These are phyloP conservation scores for Phallusia fumigata DNA, from an alignment of 23 tunicate species.

Conservation along the genomic window DNA sequence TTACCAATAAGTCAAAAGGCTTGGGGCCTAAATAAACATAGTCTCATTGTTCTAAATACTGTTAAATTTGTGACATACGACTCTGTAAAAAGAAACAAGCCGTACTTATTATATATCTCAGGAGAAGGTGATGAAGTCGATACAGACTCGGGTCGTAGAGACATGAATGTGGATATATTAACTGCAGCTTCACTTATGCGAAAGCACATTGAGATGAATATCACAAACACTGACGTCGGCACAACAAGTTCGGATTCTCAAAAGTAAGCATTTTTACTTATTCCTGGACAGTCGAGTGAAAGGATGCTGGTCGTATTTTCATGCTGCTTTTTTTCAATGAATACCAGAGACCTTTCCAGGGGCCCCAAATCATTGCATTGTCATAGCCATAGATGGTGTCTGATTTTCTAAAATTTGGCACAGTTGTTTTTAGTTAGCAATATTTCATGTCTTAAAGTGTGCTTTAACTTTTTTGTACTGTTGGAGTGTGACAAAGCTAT, in stretches of 20 bases:
- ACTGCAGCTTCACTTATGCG: background rate
- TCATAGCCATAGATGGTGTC: conserved; percentile 48
- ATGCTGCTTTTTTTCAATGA: conserved; percentile 57
- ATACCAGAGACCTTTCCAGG: conserved; percentile 59
- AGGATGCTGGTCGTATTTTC: conserved; percentile 65
- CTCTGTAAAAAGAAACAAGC: too few relatives aligned
- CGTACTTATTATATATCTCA: too few relatives aligned
- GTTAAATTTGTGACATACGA: too few relatives aligned
- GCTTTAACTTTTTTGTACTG: too few relatives aligned
- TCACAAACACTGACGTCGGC: too few relatives aligned
- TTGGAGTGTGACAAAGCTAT: too few relatives aligned
- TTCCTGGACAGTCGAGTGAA: background rate
- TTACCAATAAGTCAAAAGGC: too few relatives aligned
- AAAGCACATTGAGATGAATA: background rate
- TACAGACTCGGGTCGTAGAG: background rate
- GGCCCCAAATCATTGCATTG: conserved; percentile 71
- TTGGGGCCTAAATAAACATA: too few relatives aligned
- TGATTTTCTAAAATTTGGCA: conserved; percentile 12
- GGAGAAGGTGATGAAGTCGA: too few relatives aligned
- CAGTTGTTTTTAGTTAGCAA: background rate
- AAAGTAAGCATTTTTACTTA: background rate
- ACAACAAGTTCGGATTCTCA: background rate
- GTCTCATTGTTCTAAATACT: too few relatives aligned
- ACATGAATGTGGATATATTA: background rate
- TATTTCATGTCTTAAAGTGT: too few relatives aligned